Conservation (phyloP, 2,113 vertebrate genomes). For the Serilophus lunatus region DNA sequence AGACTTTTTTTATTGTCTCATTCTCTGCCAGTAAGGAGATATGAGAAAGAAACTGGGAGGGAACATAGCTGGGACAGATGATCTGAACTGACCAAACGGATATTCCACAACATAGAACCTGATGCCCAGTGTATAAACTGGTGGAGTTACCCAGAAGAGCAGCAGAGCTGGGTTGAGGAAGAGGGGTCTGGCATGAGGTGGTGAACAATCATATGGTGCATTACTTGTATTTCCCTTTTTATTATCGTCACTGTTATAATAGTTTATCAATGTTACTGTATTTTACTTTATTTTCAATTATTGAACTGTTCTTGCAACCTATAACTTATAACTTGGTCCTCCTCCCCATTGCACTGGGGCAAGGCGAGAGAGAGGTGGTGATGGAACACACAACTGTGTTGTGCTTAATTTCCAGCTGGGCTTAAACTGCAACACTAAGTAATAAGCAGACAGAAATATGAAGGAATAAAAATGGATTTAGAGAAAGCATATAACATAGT, state of each 20-base stretch:
- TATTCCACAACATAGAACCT: background rate
- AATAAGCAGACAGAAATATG: background rate
- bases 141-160: background rate
- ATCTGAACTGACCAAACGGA: background rate
- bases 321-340: background rate
- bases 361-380: background rate
- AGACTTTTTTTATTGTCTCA: background rate
- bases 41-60: background rate
- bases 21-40: background rate
- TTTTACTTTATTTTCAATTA: background rate
- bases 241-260: background rate
- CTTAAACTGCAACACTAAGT: background rate
- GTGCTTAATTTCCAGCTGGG: background rate
- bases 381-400: rapidly evolving
- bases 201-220: background rate
- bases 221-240: background rate
- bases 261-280: background rate
- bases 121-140: too few species aligned
- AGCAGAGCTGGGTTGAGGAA: background rate
- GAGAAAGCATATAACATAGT: background rate
- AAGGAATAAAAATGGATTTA: background rate
- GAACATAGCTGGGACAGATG: background rate
- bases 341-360: rapidly evolving
- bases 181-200: background rate
- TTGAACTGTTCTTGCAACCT: background rate